These are phyloP conservation scores for Bradysia coprophila DNA, from an alignment of 1,140 invertebrate genomes.

Conservation along the genomic window DNA sequence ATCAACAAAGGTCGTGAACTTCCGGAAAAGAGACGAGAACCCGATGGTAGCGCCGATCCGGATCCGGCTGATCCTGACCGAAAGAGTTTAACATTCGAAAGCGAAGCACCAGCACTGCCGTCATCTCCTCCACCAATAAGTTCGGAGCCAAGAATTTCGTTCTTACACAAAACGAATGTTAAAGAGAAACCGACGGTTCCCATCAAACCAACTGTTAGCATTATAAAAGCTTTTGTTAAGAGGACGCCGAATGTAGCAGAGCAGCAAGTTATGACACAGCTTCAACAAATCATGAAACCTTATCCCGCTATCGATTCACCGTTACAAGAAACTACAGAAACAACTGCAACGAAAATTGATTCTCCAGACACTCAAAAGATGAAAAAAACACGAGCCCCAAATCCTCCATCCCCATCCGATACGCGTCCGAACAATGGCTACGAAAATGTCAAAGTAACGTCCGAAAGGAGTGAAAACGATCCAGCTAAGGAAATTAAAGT, in stretches of 20 bases:
- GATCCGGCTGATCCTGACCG: no score
- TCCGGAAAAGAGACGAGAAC: slow-evolving; percentile 61
- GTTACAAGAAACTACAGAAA: slow-evolving; percentile 7
- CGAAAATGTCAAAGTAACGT: not conserved
- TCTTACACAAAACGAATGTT: slow-evolving; percentile 33
- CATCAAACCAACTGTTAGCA: slow-evolving; percentile 32
- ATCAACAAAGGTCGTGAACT: slow-evolving; percentile 46
- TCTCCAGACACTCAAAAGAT: no score
- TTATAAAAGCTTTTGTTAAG: slow-evolving; percentile 8
- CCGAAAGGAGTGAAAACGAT: not conserved
- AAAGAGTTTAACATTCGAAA: no score
- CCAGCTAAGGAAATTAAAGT: no score
- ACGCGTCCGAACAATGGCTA: slow-evolving; percentile 2
- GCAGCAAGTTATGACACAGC: slow-evolving; percentile 28
- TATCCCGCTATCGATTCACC: slow-evolving; percentile 12
- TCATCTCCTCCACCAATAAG: slow-evolving; percentile 35
- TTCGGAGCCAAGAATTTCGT: slow-evolving; percentile 43
- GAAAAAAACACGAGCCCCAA: slow-evolving; percentile 31
- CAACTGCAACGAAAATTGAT: no score
- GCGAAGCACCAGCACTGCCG: slow-evolving; percentile 43
- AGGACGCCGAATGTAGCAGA: slow-evolving; percentile 14
- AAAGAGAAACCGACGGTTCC: slow-evolving; percentile 43
- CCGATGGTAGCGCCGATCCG: slow-evolving; percentile 60
- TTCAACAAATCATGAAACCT: slow-evolving; percentile 25
- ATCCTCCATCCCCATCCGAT: slow-evolving; percentile 24